Evolutionary conservation across 1,140 invertebrate genomes (phyloP), one percentile per base, ranked within the genome.

Genomic region (Leucophenga varia): DNA sequence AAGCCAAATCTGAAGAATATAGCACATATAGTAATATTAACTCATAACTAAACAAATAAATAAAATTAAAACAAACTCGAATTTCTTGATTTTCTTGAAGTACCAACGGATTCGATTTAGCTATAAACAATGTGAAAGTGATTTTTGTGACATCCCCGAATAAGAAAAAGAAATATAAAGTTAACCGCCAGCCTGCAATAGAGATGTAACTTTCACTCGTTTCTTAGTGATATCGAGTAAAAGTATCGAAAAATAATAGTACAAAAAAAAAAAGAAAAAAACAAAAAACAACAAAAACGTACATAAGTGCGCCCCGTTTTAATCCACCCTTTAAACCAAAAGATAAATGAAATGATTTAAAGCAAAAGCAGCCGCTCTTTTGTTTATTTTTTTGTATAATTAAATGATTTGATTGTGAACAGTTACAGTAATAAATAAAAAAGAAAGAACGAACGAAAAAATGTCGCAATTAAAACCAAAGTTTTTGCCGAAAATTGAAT

Each of bases 381-480:
- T 7, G 25, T 8, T 30, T 30, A 8, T 30, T n/a, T n/a, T n/a
- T n/a, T n/a, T n/a, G n/a, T n/a, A n/a, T n/a, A n/a, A n/a, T n/a
- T n/a, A n/a, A n/a, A n/a, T n/a, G n/a, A n/a, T n/a, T n/a, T n/a
- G n/a, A n/a, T n/a, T n/a, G n/a, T n/a, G n/a, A n/a, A n/a, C n/a
- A n/a, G n/a, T n/a, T n/a, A n/a, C n/a, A n/a, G n/a, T n/a, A n/a
- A n/a, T n/a, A n/a, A n/a, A n/a, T n/a, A n/a, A n/a, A 13, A 13
- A n/a, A 35, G 32, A 16, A 13, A 16, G 32, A 8, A 35, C 4
- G 12, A 16, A n/a, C n/a, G 16, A 21, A 20, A 20, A 39, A 47
- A 67, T 68, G 64, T 53, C 56, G 22, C 49, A 57, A 36, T 45
- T 36, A 7, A 54, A 57, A 40, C 49, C 52, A 37, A 67, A 63